Base-by-base conservation (phyloP, 2,888 invertebrate genomes). In the Drosophila prostipennis region DNA sequence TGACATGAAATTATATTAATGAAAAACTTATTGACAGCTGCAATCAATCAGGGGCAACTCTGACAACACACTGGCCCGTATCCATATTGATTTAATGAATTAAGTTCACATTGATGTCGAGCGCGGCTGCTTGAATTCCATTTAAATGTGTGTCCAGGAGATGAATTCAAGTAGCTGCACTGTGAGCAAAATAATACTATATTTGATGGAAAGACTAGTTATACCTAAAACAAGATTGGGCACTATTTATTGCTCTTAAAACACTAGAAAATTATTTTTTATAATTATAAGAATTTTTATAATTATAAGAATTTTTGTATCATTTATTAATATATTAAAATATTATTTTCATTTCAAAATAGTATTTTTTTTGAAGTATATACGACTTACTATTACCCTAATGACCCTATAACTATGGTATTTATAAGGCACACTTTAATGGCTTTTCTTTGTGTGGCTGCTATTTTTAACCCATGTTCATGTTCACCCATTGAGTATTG, bases 11-110 rank as follows among this genome's bases (percentile, higher is more conserved):
- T 88, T 89, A 87, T 83, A 89, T 89, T 88, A 80, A 82, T 84
- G 86, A 79, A 84, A 80, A 82, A 90, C 82, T 82, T 90, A 89
- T 90, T 89, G 89, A 90, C 90, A 90, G 90, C 87, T 78, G 77
- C 82, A 78, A 89, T 89, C 89, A 90, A 89, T 89, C 90, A 89
- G 78, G 65, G 64, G 34, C 51, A 69, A 69, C 74, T 64, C 77
- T 76, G 70, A 74, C 74, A 80, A 45, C 57, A 48, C 29, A 85
- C 48, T 51, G 37, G 57, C 37, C 63, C 64, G 48, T 52, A 69
- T 76, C 51, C 57, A 64, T 61, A 67, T 73, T 67, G 69, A 72
- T 74, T 74, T 69, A 84, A 80, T 78, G 65, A 76, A 81, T 78
- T 78, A 75, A 82, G 63, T 59, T 76, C 43, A 72, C 65, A 60